Base-by-base conservation (phyloP, 2,113 vertebrate genomes). In the Paradisaea rubra region DNA sequence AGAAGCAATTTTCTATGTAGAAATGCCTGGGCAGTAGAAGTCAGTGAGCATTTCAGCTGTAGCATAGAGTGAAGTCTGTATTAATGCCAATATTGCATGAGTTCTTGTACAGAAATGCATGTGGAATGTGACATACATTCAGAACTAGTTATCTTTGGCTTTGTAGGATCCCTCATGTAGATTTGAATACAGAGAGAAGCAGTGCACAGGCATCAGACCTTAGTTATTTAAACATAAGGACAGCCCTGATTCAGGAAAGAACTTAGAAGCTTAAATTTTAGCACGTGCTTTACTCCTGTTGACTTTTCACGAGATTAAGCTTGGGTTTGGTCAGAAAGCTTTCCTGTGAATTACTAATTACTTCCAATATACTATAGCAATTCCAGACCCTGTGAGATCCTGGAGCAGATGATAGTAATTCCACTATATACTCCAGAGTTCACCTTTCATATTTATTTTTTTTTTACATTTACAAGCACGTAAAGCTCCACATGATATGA, bases 31-130 rank as follows among this genome's bases (percentile, higher is more conserved):
- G 95, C 88, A 91, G 86, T 93, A 96, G 89, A 95, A 93, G 91
- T 96, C 89, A 91, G 95, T 77, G 90, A 97, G 74, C 79, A 84
- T 91, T 95, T 96, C 94, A 90, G 81, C 94, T 95, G 94, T 95
- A 95, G 90, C 87, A 84, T 95, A 93, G 41, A 94, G 79, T 92
- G 82, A 82, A 94, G 74, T 93, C 88, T 95, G 90, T 96, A 86
- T 92, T 89, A 90, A 93, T 79, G 93, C 95, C 81, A 92, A 53
- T 96, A 87, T 95, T 97, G 96, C 96, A 97, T 97, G 96, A 96
- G 61, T 95, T 86, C 78, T 92, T 96, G 94, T 97, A 97, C 83
- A 96, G 93, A 97, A 97, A 96, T 97, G 96, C 96, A 97, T 97
- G 96, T 94, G 74, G 69, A 89, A 94, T 74, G 91, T 92, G 88